Base-by-base conservation (phyloP, 2,797 vertebrate genomes). In the Leptatherina wallacei region DNA sequence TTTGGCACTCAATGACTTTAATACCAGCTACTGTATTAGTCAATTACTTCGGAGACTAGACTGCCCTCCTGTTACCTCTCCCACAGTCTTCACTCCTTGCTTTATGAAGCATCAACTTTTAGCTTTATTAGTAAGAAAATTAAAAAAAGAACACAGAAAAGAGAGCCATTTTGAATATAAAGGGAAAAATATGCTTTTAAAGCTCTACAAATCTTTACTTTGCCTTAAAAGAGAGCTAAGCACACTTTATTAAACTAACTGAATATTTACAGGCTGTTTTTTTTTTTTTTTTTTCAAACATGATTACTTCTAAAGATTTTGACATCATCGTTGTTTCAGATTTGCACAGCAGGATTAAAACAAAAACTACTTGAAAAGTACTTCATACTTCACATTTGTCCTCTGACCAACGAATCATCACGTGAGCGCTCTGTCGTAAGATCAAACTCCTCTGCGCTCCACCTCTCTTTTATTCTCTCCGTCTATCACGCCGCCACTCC, bases 1-100 rank as follows among this genome's bases (percentile, higher is more conserved):
- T 97, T 98, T 97, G 97, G 96, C 96, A 97, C 96, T 97, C 96
- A 95, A 97, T 97, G 97, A 97, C 97, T 99, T 97, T 99, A 99
- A 99, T 98, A 98, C 97, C 95, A 91, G 87, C 96, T 95, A 97
- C 96, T 96, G 97, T 98, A 98, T 99, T 98, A 99, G 97, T 97
- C 97, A 98, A 98, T 98, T 97, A 97, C 96, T 94, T 96, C 95
- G 97, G 96, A 98, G 96, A 96, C 95, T 89, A 81, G 93, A 93
- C 95, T 96, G 94, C 93, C 91, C 90, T 84, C 90, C 85, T 58
- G 61, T 81, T 89, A 88, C 88, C 85, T 84, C 83, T 83, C 70
- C 70, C 73, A 61, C 78, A 77, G 78, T 66, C 75, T 84, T 61
- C 61, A 64, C 78, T 74, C 38, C 56, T 54, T 75, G 72, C 66